Percentiles rank a stretch among this genome's conserved stretches.
Conservation (phyloP, 2,113 vertebrate species). For the Pipra filicauda region DNA sequence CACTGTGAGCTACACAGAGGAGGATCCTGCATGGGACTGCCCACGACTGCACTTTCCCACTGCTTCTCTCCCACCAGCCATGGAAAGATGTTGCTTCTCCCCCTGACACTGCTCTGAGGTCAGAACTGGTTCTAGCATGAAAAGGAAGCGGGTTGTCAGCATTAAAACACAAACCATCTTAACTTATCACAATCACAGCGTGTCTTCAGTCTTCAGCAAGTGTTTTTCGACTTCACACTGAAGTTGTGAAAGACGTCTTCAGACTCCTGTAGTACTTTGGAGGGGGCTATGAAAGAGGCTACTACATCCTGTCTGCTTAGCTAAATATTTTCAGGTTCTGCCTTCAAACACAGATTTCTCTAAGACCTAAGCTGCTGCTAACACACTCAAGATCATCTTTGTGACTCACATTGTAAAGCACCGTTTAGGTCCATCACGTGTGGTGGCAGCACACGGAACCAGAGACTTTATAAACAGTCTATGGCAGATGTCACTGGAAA, state of each 20-base stretch:
- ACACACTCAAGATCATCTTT: not conserved
- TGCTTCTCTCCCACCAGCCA: conserved; percentile 16
- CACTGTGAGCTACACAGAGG: conserved; percentile 23
- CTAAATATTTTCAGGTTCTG: not conserved
- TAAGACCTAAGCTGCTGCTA: not conserved
- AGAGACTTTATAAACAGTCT: not conserved
- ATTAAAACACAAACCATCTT: conserved; percentile 15
- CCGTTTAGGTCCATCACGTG: fast-evolving
- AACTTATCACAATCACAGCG: not conserved
- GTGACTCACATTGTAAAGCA: not conserved
- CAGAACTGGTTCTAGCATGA: not conserved
- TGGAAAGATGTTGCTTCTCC: not conserved
- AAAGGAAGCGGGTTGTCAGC: not conserved
- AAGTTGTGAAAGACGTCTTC: conserved; percentile 1
- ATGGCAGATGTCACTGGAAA: not conserved
- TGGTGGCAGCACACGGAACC: not conserved
- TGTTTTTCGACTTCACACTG: not conserved
- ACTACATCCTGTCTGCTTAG: not conserved
- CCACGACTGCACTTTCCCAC: conserved; percentile 49
- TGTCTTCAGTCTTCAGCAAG: conserved; percentile 9
- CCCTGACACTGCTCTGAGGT: conserved; percentile 11
- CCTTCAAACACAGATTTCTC: not conserved
- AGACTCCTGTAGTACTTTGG: not conserved
- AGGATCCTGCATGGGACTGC: conserved; percentile 47
- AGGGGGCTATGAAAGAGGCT: not conserved